A percentile compares a stretch with the other conserved stretches of the same genome.
phyloP scores from a whole-genome alignment of 1,140 invertebrate genomes.

The Luehdorfia chinensis region DNA sequence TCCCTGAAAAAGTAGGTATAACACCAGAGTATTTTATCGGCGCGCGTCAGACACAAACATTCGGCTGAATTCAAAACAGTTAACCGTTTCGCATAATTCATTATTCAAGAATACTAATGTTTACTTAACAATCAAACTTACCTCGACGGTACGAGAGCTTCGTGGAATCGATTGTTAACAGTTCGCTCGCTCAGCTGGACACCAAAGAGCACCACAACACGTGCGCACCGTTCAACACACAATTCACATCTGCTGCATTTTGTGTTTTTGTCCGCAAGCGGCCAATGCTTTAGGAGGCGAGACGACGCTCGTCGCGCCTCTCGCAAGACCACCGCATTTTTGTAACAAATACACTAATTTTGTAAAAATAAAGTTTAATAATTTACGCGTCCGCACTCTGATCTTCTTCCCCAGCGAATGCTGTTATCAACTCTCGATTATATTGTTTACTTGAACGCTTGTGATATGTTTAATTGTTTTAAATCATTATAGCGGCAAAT shows the following conservation, averaged over 20 bases:
- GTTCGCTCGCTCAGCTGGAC: background rate
- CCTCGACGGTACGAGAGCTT: background rate
- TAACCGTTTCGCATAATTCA: background rate
- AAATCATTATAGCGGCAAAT: conserved; percentile 19
- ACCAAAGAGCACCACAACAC: conserved; percentile 4
- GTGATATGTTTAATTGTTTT: conserved; percentile 22
- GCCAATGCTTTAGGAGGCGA: conserved; percentile 31
- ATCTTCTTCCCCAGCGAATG: conserved; percentile 33
- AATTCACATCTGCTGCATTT: conserved; percentile 6
- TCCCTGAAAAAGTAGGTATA: conserved; percentile 9
- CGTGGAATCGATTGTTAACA: background rate
- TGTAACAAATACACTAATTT: conserved; percentile 22
- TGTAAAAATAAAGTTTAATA: conserved; percentile 20
- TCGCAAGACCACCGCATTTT: conserved; percentile 50
- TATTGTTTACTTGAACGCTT: conserved; percentile 37
- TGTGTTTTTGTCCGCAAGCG: conserved; percentile 15
- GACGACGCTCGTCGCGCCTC: conserved; percentile 51
- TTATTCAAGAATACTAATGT: conserved; percentile 2
- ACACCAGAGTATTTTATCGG: conserved; percentile 9
- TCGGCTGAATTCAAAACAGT: background rate
- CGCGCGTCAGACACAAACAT: conserved; percentile 6
- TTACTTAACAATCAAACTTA: conserved; percentile 12
- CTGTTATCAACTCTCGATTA: conserved; percentile 37
- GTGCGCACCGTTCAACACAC: conserved; percentile 12
- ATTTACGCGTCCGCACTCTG: conserved; percentile 31